These are phyloP conservation scores for Peromyscus attwateri DNA, from an alignment of 2,797 vertebrate genomes.

Conservation along the genomic window DNA sequence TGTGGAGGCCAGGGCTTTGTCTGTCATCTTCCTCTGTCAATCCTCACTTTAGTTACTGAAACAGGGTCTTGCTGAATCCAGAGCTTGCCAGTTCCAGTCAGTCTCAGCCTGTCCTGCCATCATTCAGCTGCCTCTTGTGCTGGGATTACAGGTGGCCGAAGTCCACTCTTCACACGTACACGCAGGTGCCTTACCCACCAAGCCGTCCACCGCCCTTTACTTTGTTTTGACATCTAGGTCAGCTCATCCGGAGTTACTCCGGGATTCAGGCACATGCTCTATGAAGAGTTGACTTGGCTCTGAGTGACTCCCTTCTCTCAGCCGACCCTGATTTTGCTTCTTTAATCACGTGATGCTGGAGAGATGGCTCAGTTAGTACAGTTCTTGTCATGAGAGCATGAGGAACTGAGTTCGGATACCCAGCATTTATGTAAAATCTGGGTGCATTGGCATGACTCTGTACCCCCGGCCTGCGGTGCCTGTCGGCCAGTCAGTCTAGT, in stretches of 20 bases:
- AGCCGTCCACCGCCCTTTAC: background rate
- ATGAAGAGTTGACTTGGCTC: background rate
- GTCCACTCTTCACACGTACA: background rate
- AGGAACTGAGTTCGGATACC: background rate
- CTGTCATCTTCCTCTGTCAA: too few species aligned
- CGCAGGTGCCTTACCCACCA: background rate
- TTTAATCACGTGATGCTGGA: background rate
- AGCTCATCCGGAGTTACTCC: background rate
- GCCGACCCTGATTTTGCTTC: background rate
- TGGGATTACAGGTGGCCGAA: background rate
- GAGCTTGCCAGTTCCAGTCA: background rate
- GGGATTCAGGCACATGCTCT: background rate
- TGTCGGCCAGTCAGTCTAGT: too few species aligned
- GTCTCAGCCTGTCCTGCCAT: background rate
- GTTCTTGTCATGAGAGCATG: background rate
- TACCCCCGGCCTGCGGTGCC: too few species aligned
- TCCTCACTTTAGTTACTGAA: background rate
- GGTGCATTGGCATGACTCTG: too few species aligned
- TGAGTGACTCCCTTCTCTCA: background rate
- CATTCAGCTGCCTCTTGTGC: background rate
- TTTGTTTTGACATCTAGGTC: background rate
- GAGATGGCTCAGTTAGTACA: background rate
- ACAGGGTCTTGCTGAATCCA: background rate
- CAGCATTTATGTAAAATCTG: background rate
- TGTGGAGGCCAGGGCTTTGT: too few species aligned